Evolutionary conservation across 2,113 vertebrate genomes (phyloP).

Genomic region (Rana temporaria): DNA sequence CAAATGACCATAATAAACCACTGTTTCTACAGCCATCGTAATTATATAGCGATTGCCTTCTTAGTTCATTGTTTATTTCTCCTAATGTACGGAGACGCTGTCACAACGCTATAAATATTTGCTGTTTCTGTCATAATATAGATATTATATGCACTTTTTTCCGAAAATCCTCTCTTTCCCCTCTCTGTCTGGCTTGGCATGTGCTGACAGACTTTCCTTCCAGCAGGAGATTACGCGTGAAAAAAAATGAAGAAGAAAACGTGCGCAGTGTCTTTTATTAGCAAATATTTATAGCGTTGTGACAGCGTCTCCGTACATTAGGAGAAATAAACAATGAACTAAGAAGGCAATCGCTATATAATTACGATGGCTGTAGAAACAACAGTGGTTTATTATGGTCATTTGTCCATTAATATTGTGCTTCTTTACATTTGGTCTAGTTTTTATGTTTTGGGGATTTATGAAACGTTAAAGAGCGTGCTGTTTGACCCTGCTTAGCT

Average conservation of each 20-base stretch:
- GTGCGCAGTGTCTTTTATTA: no score
- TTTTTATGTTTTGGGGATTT: background rate
- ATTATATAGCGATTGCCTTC: slow-evolving; percentile 38
- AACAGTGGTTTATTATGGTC: background rate
- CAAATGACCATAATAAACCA: background rate
- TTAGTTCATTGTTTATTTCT: slow-evolving; percentile 37
- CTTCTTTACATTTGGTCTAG: background rate
- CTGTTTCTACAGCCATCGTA: background rate
- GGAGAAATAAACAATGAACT: slow-evolving; percentile 38
- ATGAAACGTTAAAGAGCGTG: no score
- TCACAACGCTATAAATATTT: slow-evolving; percentile 49
- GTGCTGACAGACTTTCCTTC: no score
- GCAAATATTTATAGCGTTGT: slow-evolving; percentile 46
- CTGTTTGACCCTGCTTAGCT: no score
- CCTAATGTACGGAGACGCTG: background rate
- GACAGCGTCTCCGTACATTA: background rate
- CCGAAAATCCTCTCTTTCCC: no score
- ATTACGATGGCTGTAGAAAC: background rate
- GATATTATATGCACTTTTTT: no score
- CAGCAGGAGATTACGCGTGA: no score
- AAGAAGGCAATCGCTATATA: slow-evolving; percentile 25
- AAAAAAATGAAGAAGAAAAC: no score
- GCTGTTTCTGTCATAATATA: no score
- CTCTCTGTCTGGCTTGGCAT: no score
- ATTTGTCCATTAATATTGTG: no score